Evolutionary conservation across 2,888 invertebrate species (phyloP).

Genomic region (Anarsia innoxiella): DNA sequence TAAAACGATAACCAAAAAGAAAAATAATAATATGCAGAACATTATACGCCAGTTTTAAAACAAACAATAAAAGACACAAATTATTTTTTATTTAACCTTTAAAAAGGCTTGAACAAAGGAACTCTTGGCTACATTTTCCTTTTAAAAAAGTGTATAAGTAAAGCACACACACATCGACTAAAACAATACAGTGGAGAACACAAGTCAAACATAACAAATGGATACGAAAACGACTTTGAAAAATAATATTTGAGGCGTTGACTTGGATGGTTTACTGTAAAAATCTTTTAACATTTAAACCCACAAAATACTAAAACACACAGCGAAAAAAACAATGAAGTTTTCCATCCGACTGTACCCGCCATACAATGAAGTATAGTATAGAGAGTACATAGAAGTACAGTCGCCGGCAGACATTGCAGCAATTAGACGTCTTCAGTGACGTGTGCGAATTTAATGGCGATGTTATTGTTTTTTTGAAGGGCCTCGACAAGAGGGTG

Average conservation of each 20-base stretch:
- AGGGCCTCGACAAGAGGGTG: conserved; percentile 7
- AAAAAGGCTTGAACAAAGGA: conserved; percentile 14
- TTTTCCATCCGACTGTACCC: too few species aligned
- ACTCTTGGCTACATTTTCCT: conserved; percentile 20
- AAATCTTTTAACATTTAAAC: too few species aligned
- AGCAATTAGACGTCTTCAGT: conserved; percentile 59
- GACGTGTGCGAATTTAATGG: conserved; percentile 69
- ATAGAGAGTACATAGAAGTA: conserved; percentile 8
- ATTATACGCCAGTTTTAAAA: too few species aligned
- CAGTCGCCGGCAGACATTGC: conserved; percentile 44
- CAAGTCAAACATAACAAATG: conserved; percentile 26
- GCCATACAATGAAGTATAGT: conserved; percentile 1
- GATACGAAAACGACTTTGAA: conserved; percentile 2
- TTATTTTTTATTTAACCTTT: not conserved
- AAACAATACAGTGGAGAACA: conserved; percentile 31
- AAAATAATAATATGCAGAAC: too few species aligned
- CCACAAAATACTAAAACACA: too few species aligned
- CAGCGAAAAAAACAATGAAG: not conserved
- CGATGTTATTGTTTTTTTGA: conserved; percentile 63
- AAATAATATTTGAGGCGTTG: not conserved
- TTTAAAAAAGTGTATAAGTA: conserved; percentile 18
- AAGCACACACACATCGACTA: conserved; percentile 21
- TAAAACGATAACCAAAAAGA: too few species aligned
- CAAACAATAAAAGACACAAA: not conserved
- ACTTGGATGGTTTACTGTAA: too few species aligned